Evolutionary conservation across 2,888 invertebrate genomes (phyloP).

Genomic region (Dryomyza anilis): DNA sequence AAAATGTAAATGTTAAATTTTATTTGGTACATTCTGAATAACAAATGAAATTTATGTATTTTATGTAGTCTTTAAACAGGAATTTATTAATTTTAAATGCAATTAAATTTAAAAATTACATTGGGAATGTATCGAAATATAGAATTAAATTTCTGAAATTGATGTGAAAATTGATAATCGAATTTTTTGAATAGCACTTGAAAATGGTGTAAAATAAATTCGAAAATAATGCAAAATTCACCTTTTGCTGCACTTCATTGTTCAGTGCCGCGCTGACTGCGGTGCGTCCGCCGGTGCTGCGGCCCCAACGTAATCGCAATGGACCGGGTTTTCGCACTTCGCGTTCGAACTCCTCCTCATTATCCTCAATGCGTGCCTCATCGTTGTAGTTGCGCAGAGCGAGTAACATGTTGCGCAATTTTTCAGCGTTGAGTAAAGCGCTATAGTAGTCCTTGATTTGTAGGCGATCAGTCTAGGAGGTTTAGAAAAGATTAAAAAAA

Average conservation of each 20-base stretch:
- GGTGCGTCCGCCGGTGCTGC: conserved; percentile 49
- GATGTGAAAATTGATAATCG: not conserved
- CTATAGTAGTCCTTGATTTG: conserved; percentile 37
- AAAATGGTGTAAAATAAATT: not conserved
- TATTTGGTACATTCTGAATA: too few species aligned
- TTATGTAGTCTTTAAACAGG: too few species aligned
- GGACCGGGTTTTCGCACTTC: conserved; percentile 55
- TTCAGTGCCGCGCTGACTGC: not conserved
- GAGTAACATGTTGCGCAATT: conserved; percentile 46
- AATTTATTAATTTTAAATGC: too few species aligned
- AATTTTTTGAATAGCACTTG: not conserved
- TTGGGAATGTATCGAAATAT: too few species aligned
- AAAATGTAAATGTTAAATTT: too few species aligned
- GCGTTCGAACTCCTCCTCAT: conserved; percentile 48
- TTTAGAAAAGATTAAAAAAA: not conserved
- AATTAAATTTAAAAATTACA: too few species aligned
- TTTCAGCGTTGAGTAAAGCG: conserved; percentile 34
- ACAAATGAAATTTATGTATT: too few species aligned
- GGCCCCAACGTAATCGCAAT: conserved; percentile 58
- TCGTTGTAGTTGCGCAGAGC: conserved; percentile 44
- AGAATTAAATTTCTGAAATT: not conserved
- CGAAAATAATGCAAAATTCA: not conserved
- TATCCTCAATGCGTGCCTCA: conserved; percentile 26
- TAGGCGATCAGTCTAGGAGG: conserved; percentile 30
- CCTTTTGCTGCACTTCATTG: not conserved